These are phyloP conservation scores for Andrena fulva DNA, from an alignment of 2,888 invertebrate genomes.

Conservation along the genomic window DNA sequence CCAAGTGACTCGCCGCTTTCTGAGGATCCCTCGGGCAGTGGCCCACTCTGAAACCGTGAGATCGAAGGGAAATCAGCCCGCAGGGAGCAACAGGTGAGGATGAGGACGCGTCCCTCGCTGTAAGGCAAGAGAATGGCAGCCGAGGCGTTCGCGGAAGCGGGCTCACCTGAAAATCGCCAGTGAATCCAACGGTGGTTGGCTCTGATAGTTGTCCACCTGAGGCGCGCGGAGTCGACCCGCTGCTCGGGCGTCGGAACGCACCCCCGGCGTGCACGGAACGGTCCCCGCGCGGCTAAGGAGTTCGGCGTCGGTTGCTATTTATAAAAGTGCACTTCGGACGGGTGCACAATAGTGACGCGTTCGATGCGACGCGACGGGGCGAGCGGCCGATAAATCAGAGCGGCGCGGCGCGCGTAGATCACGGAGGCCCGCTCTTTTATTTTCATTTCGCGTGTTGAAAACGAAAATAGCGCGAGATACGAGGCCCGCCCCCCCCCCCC, in stretches of 20 bases:
- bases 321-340: constrained; percentile 74
- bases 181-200: not conserved
- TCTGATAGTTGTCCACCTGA: not conserved
- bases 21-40: too few relatives aligned
- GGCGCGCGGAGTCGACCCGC: constrained; percentile 2
- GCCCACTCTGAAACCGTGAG: too few relatives aligned
- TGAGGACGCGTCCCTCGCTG: too few relatives aligned
- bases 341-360: constrained; percentile 70
- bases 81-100: too few relatives aligned
- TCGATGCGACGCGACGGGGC: constrained; percentile 59
- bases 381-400: constrained; percentile 74
- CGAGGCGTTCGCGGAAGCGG: too few relatives aligned
- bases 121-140: too few relatives aligned
- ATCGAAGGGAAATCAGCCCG: too few relatives aligned
- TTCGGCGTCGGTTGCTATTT: constrained; percentile 64
- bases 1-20: too few relatives aligned
- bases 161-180: not conserved
- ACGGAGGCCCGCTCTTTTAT: constrained; percentile 70
- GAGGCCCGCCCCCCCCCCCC: constrained; percentile 52
- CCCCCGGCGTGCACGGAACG: constrained; percentile 20
- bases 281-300: constrained; percentile 32
- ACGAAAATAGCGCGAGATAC: constrained; percentile 74
- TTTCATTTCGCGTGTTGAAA: constrained; percentile 75
- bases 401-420: constrained; percentile 73
- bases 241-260: not conserved